Percentiles rank a stretch among this genome's conserved stretches.
Conservation (phyloP, 2,113 vertebrate genomes). For the Brachyistius frenatus region DNA sequence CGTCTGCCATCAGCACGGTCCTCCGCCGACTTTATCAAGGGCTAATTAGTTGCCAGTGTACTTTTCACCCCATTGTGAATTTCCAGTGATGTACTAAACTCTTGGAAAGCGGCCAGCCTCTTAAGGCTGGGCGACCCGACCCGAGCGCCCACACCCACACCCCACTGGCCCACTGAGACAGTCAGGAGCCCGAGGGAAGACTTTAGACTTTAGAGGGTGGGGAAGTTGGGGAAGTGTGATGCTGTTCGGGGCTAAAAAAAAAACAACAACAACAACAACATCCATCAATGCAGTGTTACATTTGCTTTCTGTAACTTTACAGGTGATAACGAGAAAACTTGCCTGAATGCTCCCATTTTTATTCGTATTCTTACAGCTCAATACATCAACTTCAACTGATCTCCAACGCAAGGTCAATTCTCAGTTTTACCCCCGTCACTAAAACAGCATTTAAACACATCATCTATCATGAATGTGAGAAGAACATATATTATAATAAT, state of each 20-base stretch:
- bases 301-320: conserved; percentile 39
- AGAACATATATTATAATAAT: background rate
- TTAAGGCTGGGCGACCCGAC: conserved; percentile 17
- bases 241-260: conserved; percentile 13
- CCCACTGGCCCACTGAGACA: conserved; percentile 33
- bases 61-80: conserved; percentile 73
- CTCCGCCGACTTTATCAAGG: conserved; percentile 47
- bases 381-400: background rate
- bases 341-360: background rate
- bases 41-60: conserved; percentile 61
- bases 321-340: conserved; percentile 8
- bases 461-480: background rate
- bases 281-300: conserved; percentile 37
- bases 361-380: background rate
- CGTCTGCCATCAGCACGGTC: conserved; percentile 13
- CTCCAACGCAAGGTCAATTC: background rate
- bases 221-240: conserved; percentile 46
- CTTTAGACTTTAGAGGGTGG: conserved; percentile 18
- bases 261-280: conserved; percentile 1
- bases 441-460: conserved; percentile 11
- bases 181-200: conserved; percentile 47
- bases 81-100: conserved; percentile 62
- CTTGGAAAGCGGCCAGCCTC: conserved; percentile 64
- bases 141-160: conserved; percentile 19
- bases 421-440: background rate